phyloP scores from a whole-genome alignment of 2,888 invertebrate genomes.

The Busseola fusca region DNA sequence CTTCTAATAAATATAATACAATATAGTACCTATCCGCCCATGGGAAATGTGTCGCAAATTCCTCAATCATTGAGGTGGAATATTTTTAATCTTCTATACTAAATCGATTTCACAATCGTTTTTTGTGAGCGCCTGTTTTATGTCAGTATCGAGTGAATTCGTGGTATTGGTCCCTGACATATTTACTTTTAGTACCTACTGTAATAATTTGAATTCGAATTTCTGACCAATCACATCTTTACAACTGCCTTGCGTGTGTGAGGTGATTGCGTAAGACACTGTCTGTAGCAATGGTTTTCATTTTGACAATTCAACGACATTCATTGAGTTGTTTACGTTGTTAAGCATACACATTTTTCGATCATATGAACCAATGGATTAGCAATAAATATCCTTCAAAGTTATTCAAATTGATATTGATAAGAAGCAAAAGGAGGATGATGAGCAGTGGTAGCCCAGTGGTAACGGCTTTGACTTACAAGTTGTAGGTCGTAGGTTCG shows the following conservation, averaged over 20 bases:
- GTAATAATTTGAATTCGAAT: constrained; percentile 12
- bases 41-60: constrained; percentile 63
- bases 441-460: too few relatives aligned
- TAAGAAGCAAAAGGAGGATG: too few relatives aligned
- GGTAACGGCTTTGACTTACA: too few relatives aligned
- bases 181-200: constrained; percentile 36
- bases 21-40: background rate
- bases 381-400: too few relatives aligned
- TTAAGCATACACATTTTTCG: background rate
- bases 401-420: too few relatives aligned
- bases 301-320: too few relatives aligned
- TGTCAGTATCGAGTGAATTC: constrained; percentile 54
- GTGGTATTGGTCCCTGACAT: constrained; percentile 49
- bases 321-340: too few relatives aligned
- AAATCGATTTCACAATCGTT: constrained; percentile 67
- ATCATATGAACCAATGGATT: background rate
- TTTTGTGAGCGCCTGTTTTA: constrained; percentile 63
- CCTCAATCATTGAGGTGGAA: constrained; percentile 61
- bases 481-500: too few relatives aligned
- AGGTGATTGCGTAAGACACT: background rate
- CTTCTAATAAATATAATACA: constrained; percentile 5
- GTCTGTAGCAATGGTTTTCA: too few relatives aligned
- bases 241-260: background rate
- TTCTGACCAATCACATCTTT: background rate
- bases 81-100: constrained; percentile 67